phyloP scores from a whole-genome alignment of 2,888 invertebrate species.

The Sericinus montela region DNA sequence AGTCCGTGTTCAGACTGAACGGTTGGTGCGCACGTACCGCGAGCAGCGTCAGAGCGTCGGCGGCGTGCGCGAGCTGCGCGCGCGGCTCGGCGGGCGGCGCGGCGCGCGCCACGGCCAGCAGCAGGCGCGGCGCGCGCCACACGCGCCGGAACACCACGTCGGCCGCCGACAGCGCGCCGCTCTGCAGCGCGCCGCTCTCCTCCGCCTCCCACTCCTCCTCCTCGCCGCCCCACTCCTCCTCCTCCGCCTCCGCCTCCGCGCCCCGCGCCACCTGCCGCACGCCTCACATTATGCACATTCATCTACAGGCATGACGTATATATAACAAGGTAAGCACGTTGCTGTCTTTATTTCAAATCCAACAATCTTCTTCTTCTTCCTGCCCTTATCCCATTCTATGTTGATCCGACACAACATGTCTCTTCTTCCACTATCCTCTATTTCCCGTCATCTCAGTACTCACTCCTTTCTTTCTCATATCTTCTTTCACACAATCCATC shows the following conservation, averaged over 20 bases:
- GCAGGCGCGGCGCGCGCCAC: conserved; percentile 39
- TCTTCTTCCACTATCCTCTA: too few relatives aligned
- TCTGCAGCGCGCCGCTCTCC: conserved; percentile 38
- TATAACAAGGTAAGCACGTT: too few relatives aligned
- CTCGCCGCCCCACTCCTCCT: conserved; percentile 12
- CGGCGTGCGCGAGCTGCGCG: conserved; percentile 28
- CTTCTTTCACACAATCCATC: too few relatives aligned
- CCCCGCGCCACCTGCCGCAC: conserved; percentile 10
- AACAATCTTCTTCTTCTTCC: too few relatives aligned
- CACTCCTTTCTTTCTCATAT: too few relatives aligned
- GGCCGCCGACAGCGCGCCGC: conserved; percentile 50
- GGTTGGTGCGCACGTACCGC: conserved; percentile 25
- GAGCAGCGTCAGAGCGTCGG: conserved; percentile 26
- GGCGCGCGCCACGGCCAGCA: conserved; percentile 40
- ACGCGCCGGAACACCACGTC: conserved; percentile 65
- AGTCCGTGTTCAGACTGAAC: too few relatives aligned
- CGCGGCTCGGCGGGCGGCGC: conserved; percentile 23
- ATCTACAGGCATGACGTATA: too few relatives aligned
- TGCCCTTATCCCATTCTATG: too few relatives aligned
- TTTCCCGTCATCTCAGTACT: too few relatives aligned
- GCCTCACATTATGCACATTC: background rate
- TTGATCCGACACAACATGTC: too few relatives aligned
- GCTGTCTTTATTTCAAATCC: too few relatives aligned
- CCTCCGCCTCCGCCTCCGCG: too few relatives aligned
- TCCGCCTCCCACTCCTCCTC: conserved; percentile 27